Evolutionary conservation across 2,888 invertebrate species (phyloP).

Genomic region (Drosophila vallismaia): DNA sequence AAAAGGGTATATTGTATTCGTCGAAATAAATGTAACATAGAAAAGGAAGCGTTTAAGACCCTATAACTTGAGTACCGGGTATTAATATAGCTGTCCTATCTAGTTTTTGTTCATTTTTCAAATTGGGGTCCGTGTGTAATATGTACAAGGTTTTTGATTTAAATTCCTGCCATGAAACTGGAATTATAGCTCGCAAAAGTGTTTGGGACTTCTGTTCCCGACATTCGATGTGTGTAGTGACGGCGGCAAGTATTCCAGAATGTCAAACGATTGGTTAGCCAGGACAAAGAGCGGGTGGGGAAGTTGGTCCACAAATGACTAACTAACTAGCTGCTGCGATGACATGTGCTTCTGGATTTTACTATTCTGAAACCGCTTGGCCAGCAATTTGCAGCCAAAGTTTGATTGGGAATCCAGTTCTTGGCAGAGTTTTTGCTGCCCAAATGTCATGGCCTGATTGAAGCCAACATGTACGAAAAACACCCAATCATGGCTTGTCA

Average conservation of each 20-base stretch:
- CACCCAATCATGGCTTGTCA: conserved; percentile 49
- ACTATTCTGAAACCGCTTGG: background rate
- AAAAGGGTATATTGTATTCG: background rate
- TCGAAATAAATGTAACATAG: too few species aligned
- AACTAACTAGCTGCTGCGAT: conserved; percentile 40
- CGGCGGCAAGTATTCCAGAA: background rate
- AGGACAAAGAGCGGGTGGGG: conserved; percentile 37
- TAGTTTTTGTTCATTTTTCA: too few species aligned
- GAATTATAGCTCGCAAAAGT: background rate
- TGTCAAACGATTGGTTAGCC: conserved; percentile 24
- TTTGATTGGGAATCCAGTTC: background rate
- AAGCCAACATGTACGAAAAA: background rate
- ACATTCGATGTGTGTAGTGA: conserved; percentile 4
- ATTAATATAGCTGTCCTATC: too few species aligned
- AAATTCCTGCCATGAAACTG: conserved; percentile 1
- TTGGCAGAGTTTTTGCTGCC: background rate
- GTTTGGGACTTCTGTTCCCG: conserved; percentile 2
- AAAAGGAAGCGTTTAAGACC: too few species aligned
- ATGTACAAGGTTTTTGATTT: background rate
- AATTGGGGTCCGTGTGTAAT: too few species aligned
- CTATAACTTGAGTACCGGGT: too few species aligned
- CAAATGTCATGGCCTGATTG: background rate
- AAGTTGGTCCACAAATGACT: conserved; percentile 55
- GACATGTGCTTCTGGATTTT: background rate
- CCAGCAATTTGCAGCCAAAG: conserved; percentile 2